These are phyloP conservation scores for Corydoras sp. DNA, from an alignment of 2,113 vertebrate genomes.

Conservation along the genomic window DNA sequence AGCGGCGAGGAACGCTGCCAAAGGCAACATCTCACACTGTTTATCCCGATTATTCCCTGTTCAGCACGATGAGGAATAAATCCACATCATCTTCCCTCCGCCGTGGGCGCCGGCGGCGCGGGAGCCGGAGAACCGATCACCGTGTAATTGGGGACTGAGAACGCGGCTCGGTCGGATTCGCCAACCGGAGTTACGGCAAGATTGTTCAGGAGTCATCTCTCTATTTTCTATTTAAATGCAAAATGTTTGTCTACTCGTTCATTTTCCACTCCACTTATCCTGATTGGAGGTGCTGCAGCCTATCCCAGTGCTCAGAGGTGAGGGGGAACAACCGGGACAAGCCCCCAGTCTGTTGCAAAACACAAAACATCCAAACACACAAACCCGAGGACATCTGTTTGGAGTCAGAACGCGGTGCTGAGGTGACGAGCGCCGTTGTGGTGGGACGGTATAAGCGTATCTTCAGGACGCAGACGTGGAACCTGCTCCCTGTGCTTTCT, in stretches of 20 bases:
- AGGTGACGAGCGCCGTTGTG: too few relatives aligned
- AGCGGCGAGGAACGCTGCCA: conserved; percentile 50
- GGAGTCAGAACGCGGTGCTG: too few relatives aligned
- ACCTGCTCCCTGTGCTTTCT: conserved; percentile 42
- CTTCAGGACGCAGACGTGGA: conserved; percentile 56
- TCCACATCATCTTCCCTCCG: conserved; percentile 25
- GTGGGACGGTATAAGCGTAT: conserved; percentile 51
- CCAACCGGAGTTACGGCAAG: conserved; percentile 18
- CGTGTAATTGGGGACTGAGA: conserved; percentile 15
- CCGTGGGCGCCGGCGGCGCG: neutral
- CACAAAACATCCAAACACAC: too few relatives aligned
- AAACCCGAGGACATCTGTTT: too few relatives aligned
- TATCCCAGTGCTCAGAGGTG: too few relatives aligned
- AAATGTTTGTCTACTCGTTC: neutral
- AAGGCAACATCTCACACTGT: conserved; percentile 53
- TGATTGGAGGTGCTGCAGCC: too few relatives aligned
- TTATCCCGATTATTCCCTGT: conserved; percentile 33
- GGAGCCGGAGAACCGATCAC: conserved; percentile 22
- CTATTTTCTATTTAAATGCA: conserved; percentile 11
- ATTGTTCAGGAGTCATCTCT: neutral
- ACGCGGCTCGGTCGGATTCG: neutral
- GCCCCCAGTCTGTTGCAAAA: too few relatives aligned
- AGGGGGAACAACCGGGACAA: too few relatives aligned
- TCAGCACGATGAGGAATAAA: conserved; percentile 32
- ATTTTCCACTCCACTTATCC: neutral